Base-by-base conservation (phyloP, 2,888 invertebrate species). In the Idaea straminata region DNA sequence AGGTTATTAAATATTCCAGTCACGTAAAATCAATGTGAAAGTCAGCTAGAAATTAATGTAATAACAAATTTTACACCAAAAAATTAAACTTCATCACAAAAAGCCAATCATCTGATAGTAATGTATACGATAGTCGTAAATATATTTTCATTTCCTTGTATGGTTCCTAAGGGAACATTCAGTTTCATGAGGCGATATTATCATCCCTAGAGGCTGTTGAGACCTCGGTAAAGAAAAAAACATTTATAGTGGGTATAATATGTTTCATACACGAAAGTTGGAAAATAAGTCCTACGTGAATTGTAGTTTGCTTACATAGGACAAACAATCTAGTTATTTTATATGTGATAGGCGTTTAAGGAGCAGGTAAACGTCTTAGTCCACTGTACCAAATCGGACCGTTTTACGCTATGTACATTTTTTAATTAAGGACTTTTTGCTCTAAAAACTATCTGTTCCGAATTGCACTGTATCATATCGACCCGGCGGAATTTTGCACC, bases 51-150 rank as follows among this genome's bases (percentile, higher is more conserved):
- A 13, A 47, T 47, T 4, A 47, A 47, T 10, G 7, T 47, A 13
- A 47, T 13, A 47, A 47, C 7, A 47, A 13, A 47, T 6, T 47
- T 47, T 47, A 47, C 10, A 25, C 25, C 25, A 25, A 25, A 47
- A 47, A 47, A 47, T 47, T 13, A 47, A 47, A 47, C 47, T 47
- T 47, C 7, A 47, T 47, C 7, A 47, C 47, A 47, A 47, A 47
- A 36, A 47, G 47, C 47, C 47, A 47, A 47, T 47, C 47, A 47
- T 47, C 47, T 47, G 47, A 47, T 47, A 47, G 10, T 47, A 47
- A 47, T 47, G 47, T 47, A 47, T 47, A 47, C 47, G 47, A 47
- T 47, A 47, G 47, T 47, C 47, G 47, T 47, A 47, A 47, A 47
- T 47, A 47, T 47, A 13, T 47, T 47, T 47, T 47, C 47, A 47